phyloP scores from a whole-genome alignment of 2,113 vertebrate genomes.

The Pongo pygmaeus region DNA sequence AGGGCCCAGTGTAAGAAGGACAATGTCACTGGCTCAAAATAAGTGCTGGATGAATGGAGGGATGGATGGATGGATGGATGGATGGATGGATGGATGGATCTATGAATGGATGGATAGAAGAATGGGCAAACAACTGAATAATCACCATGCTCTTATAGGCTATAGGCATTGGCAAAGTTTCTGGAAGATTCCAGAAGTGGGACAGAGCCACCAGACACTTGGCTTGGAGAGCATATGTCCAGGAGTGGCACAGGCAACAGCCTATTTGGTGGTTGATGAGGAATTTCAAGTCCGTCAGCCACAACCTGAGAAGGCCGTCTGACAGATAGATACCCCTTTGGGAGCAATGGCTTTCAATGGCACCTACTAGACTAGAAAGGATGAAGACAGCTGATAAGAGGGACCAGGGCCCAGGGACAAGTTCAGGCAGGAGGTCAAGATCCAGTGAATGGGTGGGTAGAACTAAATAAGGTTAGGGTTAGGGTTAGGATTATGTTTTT shows the following conservation, averaged over 20 bases:
- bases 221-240: neutral
- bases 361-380: neutral
- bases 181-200: neutral
- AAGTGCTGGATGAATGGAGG: neutral
- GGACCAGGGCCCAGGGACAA: neutral
- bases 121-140: neutral
- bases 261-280: neutral
- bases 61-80: fast-evolving
- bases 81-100: fast-evolving
- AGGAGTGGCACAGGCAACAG: neutral
- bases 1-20: neutral
- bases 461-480: too few relatives aligned
- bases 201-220: neutral
- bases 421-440: too few relatives aligned
- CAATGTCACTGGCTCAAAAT: neutral
- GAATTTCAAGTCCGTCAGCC: neutral
- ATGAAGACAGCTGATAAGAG: neutral
- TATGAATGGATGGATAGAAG: too few relatives aligned
- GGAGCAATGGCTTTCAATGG: neutral
- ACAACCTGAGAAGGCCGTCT: neutral
- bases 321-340: neutral
- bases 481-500: too few relatives aligned
- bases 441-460: too few relatives aligned
- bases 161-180: neutral
- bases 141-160: neutral